A percentile compares a stretch with the other conserved stretches of the same genome.
phyloP scores from a whole-genome alignment of 2,888 invertebrate species.

The Drymonia ruficornis region DNA sequence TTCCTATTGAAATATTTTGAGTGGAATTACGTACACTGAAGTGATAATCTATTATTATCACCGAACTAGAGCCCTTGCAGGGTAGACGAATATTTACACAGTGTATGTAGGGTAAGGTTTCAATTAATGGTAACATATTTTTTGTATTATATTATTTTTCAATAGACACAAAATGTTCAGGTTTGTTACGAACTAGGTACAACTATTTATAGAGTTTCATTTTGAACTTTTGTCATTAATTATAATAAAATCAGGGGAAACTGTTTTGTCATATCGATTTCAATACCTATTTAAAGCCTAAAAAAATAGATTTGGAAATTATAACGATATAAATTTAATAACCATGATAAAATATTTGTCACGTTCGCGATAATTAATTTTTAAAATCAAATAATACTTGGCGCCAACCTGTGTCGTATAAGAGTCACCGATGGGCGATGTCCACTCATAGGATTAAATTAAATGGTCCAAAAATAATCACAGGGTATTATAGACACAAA shows the following conservation, averaged over 20 bases:
- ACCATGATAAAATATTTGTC: background rate
- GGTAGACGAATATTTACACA: background rate
- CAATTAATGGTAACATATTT: conserved; percentile 2
- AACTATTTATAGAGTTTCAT: background rate
- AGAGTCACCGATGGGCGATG: background rate
- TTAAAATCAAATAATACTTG: background rate
- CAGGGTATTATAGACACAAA: too few relatives aligned
- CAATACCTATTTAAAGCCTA: background rate
- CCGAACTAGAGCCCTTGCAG: background rate
- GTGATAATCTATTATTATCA: background rate
- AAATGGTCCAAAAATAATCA: too few relatives aligned
- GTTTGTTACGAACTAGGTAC: background rate
- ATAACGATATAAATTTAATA: background rate
- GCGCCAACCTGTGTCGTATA: background rate
- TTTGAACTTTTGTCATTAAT: background rate
- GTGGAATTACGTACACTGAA: background rate
- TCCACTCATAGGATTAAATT: background rate
- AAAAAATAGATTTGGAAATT: background rate
- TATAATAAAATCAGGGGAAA: too few relatives aligned
- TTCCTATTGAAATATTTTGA: background rate
- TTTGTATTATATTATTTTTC: conserved; percentile 1
- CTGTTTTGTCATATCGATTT: background rate
- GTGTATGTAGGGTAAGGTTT: background rate
- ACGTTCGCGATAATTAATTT: background rate
- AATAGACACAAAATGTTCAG: conserved; percentile 1